Conservation (phyloP, 2,888 invertebrate species). For the Periphyllus acericola region DNA sequence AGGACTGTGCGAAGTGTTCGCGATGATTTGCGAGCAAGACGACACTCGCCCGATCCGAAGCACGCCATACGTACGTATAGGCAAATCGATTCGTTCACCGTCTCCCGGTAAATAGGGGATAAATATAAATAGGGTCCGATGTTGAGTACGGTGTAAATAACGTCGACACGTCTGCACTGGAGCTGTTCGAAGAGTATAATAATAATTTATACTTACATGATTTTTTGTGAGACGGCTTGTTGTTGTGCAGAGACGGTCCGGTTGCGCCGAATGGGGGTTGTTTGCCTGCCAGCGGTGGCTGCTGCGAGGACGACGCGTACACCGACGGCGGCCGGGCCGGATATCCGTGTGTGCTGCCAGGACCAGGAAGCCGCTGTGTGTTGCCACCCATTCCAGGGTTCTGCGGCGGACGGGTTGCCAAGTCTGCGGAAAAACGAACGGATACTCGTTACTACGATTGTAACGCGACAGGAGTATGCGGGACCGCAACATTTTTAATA, state of each 20-base stretch:
- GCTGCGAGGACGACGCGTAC: slow-evolving; percentile 66
- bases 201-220: slow-evolving; percentile 68
- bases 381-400: slow-evolving; percentile 67
- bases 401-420: slow-evolving; percentile 54
- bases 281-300: slow-evolving; percentile 47
- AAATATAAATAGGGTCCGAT: too few species aligned
- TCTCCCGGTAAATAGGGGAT: too few species aligned
- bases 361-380: slow-evolving; percentile 71
- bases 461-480: neutral
- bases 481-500: too few species aligned
- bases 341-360: slow-evolving; percentile 68
- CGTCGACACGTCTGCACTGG: neutral
- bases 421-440: slow-evolving; percentile 23
- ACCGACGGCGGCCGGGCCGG: slow-evolving; percentile 70
- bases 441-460: neutral
- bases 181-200: neutral
- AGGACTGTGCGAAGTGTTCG: too few species aligned
- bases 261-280: slow-evolving; percentile 66
- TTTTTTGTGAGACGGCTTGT: slow-evolving; percentile 77
- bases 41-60: too few species aligned
- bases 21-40: too few species aligned
- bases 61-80: too few species aligned
- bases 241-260: slow-evolving; percentile 69
- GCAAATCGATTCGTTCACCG: too few species aligned
- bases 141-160: too few species aligned